Evolutionary conservation across 2,113 vertebrate species (phyloP).

Genomic region (Hyla sarda): DNA sequence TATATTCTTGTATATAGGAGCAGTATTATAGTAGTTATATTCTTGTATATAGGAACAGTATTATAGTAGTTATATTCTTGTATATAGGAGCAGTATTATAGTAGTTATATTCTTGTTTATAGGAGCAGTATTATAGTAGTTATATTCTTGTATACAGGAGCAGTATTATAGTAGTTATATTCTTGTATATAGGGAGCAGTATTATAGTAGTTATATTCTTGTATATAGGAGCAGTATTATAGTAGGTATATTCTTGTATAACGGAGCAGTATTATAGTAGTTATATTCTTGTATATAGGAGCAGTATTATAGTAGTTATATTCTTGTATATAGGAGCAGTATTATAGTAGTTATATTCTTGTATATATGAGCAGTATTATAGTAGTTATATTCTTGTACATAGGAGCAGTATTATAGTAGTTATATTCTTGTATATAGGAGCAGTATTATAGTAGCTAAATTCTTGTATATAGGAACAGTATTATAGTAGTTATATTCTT

Average conservation of each 20-base stretch:
- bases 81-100: neutral
- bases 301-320: slow-evolving; percentile 14
- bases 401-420: slow-evolving; percentile 15
- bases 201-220: slow-evolving; percentile 11
- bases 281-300: neutral
- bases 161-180: slow-evolving; percentile 23
- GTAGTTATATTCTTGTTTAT: neutral
- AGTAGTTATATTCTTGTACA: slow-evolving; percentile 12
- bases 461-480: neutral
- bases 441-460: slow-evolving; percentile 7
- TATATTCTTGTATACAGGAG: neutral
- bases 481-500: slow-evolving; percentile 21
- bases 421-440: neutral
- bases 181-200: slow-evolving; percentile 1
- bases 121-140: slow-evolving; percentile 14
- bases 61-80: slow-evolving; percentile 20
- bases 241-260: slow-evolving; percentile 1
- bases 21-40: slow-evolving; percentile 21
- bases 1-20: neutral
- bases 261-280: neutral
- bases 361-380: neutral
- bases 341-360: slow-evolving; percentile 17
- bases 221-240: slow-evolving; percentile 16
- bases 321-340: slow-evolving; percentile 13
- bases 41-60: slow-evolving; percentile 8